phyloP scores from a whole-genome alignment of 2,888 invertebrate genomes.

The Oscheius sp. region DNA sequence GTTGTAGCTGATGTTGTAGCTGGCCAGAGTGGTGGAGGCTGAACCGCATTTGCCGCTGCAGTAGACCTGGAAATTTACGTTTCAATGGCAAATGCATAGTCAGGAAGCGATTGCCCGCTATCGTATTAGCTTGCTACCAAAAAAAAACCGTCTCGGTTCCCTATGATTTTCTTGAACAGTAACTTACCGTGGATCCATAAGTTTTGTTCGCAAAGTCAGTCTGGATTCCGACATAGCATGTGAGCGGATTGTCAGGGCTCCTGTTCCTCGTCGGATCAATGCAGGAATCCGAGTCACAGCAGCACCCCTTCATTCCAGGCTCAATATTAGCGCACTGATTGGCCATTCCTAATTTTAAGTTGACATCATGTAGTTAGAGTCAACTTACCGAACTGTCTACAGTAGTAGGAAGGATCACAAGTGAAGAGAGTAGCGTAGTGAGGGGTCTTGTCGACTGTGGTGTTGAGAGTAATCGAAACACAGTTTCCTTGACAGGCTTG shows the following conservation, averaged over 20 bases:
- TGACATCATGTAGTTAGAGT: neutral
- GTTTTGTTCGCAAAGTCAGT: slow-evolving; percentile 36
- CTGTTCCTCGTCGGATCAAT: slow-evolving; percentile 43
- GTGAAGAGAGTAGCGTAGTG: slow-evolving; percentile 6
- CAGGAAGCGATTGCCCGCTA: no score
- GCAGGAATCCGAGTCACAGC: slow-evolving; percentile 54
- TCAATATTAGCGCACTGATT: slow-evolving; percentile 33
- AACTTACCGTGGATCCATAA: slow-evolving; percentile 41
- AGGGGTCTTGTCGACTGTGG: slow-evolving; percentile 35
- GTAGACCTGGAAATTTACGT: neutral
- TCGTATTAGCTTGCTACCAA: no score
- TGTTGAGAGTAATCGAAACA: slow-evolving; percentile 45
- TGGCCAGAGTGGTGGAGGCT: slow-evolving; percentile 37
- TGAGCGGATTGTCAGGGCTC: slow-evolving; percentile 35
- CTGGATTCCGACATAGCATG: slow-evolving; percentile 52
- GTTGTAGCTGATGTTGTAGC: slow-evolving; percentile 39
- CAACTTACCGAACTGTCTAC: no score
- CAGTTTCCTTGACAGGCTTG: slow-evolving; percentile 52
- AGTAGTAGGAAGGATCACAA: no score
- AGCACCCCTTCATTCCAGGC: slow-evolving; percentile 51
- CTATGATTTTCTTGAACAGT: neutral
- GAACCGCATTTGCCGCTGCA: slow-evolving; percentile 47
- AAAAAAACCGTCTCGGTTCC: no score
- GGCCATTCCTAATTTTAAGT: slow-evolving; percentile 38
- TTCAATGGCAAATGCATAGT: no score